Base-by-base conservation (phyloP, 2,797 vertebrate species). In the Thamnophis elegans region DNA sequence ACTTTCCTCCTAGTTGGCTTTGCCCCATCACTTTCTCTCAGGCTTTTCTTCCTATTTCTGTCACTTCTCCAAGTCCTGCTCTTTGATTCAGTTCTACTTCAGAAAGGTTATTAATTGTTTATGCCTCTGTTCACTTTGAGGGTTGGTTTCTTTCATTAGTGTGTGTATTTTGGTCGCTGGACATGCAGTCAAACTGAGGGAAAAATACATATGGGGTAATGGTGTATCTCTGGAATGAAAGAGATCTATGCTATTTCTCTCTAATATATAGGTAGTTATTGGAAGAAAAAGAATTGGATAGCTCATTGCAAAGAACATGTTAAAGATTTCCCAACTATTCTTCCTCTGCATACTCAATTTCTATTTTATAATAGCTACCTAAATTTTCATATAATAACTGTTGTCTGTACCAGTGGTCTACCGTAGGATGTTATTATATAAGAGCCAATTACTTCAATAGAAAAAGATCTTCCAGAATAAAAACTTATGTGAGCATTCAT, bases 281-380 rank as follows among this genome's bases (percentile, higher is more conserved):
- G 58, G n/a, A 51, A 9, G 55, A 92, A 78, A 73, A 88, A 65
- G 87, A 88, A 90, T 22, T 88, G 93, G 82, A 26, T 82, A 13
- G 60, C 60, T 87, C 28, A 22, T 8, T 91, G 25, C 91, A 82
- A 53, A 86, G 0, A 85, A 90, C 22, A 90, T 36, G 1, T 54
- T 96, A 22, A n/a, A 36, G 11, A 91, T 91, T 88, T 89, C 90
- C 68, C 32, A 95, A 94, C 18, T 22, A 91, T 32, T 18, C 42
- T 25, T 59, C 28, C 28, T n/a, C 18, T 51, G 36, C n/a, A 56
- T 14, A 32, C 47, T 58, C 68, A 42, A n/a, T 53, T 92, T 85
- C 54, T 18, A 85, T 56, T 36, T 92, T 89, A 54, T 82, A 85
- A 85, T 56, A 59, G 56, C 47, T 32, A 36, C 25, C 26, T 60